Percentiles rank a stretch among this genome's conserved stretches.
These are phyloP conservation scores for Heliornis fulica DNA, from an alignment of 2,113 vertebrate genomes.

Conservation along the genomic window DNA sequence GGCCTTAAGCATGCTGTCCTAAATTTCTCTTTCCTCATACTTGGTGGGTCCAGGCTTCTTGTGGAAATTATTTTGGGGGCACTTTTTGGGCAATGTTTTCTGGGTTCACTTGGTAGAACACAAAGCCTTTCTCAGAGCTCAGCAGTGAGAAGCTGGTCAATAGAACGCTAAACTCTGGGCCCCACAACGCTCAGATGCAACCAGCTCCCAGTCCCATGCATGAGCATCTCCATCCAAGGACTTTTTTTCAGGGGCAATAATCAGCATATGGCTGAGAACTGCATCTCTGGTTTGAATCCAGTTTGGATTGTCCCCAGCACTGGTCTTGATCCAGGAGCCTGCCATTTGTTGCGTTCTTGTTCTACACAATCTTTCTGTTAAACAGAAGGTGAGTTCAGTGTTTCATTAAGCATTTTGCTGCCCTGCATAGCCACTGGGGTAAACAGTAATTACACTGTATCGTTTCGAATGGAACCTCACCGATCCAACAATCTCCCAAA, in stretches of 20 bases:
- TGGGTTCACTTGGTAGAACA: neutral
- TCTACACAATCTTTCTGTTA: neutral
- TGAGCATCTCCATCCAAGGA: neutral
- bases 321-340: neutral
- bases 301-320: neutral
- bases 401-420: neutral
- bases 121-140: neutral
- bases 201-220: accelerated
- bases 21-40: neutral
- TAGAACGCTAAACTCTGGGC: neutral
- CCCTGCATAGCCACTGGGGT: neutral
- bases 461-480: neutral
- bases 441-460: neutral
- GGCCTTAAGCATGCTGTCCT: neutral
- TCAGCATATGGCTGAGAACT: neutral
- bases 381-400: neutral
- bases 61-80: neutral
- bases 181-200: neutral
- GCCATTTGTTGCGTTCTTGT: neutral
- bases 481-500: neutral
- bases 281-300: neutral
- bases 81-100: neutral
- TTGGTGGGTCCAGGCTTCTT: neutral
- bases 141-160: neutral
- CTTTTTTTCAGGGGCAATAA: accelerated